These are phyloP conservation scores for Mionectes macconnelli DNA, from an alignment of 2,113 vertebrate genomes.

Conservation along the genomic window DNA sequence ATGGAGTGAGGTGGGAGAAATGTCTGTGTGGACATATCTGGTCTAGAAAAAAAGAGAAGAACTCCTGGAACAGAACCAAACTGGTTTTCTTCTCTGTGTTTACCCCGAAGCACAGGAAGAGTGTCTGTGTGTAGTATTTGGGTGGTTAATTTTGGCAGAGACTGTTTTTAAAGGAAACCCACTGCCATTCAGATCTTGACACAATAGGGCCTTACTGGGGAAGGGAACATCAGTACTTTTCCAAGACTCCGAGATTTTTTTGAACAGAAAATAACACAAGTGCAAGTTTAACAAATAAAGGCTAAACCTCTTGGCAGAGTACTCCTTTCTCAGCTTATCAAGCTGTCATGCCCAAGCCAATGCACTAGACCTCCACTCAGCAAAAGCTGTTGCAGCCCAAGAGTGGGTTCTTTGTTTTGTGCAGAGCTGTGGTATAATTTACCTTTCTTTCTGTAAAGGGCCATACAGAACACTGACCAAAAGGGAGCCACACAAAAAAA, in stretches of 20 bases:
- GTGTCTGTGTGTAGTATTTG: not conserved
- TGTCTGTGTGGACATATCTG: not conserved
- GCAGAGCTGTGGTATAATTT: not conserved
- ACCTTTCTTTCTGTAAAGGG: not conserved
- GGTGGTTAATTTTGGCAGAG: not conserved
- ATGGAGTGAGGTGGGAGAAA: not conserved
- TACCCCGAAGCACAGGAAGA: not conserved
- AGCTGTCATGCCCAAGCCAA: not conserved
- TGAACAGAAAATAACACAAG: not conserved
- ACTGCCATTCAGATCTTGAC: not conserved
- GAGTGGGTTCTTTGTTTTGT: not conserved
- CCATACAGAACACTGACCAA: not conserved
- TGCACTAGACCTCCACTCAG: not conserved
- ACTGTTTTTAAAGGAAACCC: not conserved
- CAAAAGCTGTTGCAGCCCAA: not conserved
- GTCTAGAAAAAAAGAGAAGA: not conserved
- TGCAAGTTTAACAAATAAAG: not conserved
- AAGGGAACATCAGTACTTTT: not conserved
- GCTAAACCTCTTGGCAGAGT: not conserved
- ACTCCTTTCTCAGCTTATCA: not conserved
- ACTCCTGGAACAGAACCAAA: not conserved
- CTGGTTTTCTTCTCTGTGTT: not conserved
- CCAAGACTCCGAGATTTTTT: not conserved
- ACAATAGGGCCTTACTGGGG: not conserved
- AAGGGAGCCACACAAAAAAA: not conserved